These are phyloP conservation scores for Apodemus agrarius DNA, from an alignment of 2,797 vertebrate genomes.

Conservation along the genomic window DNA sequence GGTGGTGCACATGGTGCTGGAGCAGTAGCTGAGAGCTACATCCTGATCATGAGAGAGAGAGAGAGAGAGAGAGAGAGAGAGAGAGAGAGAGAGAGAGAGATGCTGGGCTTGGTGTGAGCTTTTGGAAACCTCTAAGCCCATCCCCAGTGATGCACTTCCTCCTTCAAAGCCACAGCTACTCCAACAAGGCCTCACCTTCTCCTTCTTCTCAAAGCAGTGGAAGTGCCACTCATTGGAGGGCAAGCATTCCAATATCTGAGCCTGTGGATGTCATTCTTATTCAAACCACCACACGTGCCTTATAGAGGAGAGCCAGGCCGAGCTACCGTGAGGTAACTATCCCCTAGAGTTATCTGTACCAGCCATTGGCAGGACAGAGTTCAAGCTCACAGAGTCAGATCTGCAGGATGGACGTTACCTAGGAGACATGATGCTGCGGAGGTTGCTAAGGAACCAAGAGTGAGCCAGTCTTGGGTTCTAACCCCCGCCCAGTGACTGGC, in stretches of 20 bases:
- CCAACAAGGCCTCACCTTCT: neutral
- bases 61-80: neutral
- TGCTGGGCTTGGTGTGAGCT: neutral
- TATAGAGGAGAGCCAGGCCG: no score
- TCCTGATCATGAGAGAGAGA: neutral
- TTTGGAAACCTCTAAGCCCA: neutral
- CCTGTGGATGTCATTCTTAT: neutral
- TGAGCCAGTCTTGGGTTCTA: neutral
- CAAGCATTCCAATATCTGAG: neutral
- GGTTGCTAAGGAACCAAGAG: neutral
- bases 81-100: neutral
- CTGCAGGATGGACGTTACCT: no score
- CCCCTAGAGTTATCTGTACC: neutral
- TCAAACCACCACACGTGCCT: neutral
- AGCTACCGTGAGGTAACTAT: neutral
- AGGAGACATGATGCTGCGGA: fast-evolving
- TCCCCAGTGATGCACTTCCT: neutral
- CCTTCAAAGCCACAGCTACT: neutral
- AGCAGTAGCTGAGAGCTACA: neutral
- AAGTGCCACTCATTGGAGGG: neutral
- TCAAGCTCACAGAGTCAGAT: neutral
- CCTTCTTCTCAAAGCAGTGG: neutral
- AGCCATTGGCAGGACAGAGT: fast-evolving
- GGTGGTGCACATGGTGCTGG: no score
- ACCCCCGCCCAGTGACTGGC: neutral